Evolutionary conservation across 1,140 invertebrate genomes (phyloP), one percentile per base, ranked within the genome.

Genomic region (Pogonognathellus flavescens): DNA sequence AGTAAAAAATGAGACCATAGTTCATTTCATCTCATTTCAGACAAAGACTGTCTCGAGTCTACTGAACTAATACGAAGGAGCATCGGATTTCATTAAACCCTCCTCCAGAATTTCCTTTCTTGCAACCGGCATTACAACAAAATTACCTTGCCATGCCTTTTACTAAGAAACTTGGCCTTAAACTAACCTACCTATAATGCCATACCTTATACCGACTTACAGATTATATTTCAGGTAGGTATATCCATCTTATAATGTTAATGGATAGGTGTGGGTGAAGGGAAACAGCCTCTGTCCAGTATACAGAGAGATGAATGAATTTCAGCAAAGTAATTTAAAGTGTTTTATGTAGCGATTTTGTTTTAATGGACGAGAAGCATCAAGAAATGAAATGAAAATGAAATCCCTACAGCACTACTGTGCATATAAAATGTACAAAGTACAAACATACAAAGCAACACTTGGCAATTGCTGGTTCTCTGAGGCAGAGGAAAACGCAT

Each of bases 101-200:
- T 76, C 70, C 70, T n/a, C 31, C 70, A 76, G 70, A 76, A 76
- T 76, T 76, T 76, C 70, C 70, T 76, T 76, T 76, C 70, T 76
- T 76, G 70, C 49, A 76, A 50, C 62, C 62, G 8, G 62, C 62
- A 66, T 13, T 66, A 66, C 20, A 25, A 66, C 22, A 66, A 66
- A 66, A 66, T 66, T 66, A 60, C 59, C 59, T 6, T 60, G 62
- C 62, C 62, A 25, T 31, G 62, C 62, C 62, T 66, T 66, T 66
- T 66, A 25, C 59, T 20, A 60, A 60, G 62, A 41, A 41, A 41
- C 31, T 41, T 41, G 6, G 31, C 6, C 31, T 41, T 41, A 41
- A 41, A 41, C 31, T 41, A 41, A 41, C 31, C 31, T 41, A 41
- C 31, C 31, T 41, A 41, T 6, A 3, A 41, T 41, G 31, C 6